Conservation (phyloP, 2,888 invertebrate genomes). For the Drosophila subquinaria region DNA sequence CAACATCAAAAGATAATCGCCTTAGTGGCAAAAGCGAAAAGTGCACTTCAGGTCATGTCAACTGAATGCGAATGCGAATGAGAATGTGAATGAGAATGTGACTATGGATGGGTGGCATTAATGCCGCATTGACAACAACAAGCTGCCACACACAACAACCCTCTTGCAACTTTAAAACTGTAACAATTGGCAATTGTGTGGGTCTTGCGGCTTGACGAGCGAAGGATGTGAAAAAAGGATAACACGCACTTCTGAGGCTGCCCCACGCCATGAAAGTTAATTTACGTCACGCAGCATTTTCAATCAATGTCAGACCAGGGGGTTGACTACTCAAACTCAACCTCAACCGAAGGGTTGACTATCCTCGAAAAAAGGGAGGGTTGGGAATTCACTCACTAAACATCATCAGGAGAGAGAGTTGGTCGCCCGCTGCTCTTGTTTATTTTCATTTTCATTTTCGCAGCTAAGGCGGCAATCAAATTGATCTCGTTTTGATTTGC, state of each 20-base stretch:
- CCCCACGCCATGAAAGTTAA: conserved; percentile 75
- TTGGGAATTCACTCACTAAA: conserved; percentile 15
- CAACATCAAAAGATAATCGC: conserved; percentile 72
- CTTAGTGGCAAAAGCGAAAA: conserved; percentile 69
- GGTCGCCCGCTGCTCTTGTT: conserved; percentile 72
- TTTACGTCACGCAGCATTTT: conserved; percentile 80
- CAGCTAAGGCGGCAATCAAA: conserved; percentile 68
- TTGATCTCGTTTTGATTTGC: conserved; percentile 77
- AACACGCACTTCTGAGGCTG: conserved; percentile 72
- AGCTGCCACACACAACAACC: conserved; percentile 65
- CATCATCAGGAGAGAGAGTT: conserved; percentile 1
- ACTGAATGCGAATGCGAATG: conserved; percentile 17
- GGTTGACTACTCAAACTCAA: not conserved
- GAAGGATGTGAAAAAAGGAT: conserved; percentile 69
- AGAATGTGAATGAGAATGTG: conserved; percentile 35
- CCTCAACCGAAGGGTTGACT: conserved; percentile 1
- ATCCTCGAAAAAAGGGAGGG: conserved; percentile 27
- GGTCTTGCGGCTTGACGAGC: conserved; percentile 73
- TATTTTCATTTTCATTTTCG: conserved; percentile 74
- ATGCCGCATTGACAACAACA: conserved; percentile 77
- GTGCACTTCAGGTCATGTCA: conserved; percentile 71
- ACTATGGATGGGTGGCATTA: conserved; percentile 52
- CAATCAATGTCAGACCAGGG: conserved; percentile 74
- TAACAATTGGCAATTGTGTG: conserved; percentile 81
- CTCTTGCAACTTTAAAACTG: conserved; percentile 67